Base-by-base conservation (phyloP, 1,140 invertebrate species). In the Aphelinus atriplicis region DNA sequence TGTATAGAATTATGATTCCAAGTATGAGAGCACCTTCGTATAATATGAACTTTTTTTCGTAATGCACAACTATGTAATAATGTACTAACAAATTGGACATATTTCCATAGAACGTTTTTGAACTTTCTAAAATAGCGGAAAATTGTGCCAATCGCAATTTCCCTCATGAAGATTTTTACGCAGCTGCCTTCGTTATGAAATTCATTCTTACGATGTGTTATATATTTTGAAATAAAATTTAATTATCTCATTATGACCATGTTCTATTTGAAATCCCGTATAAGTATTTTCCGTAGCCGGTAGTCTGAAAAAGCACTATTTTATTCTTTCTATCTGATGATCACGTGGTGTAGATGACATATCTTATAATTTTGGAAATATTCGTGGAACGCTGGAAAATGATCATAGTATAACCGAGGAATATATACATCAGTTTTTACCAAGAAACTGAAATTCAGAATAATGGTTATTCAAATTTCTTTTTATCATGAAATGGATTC, bases 151-250 rank as follows among this genome's bases (percentile, higher is more conserved):
- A 53, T 53, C 9, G 4, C 51, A 53, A 53, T 53, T 53, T 4
- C 51, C 4, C 9, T 6, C 4, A 53, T 53, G 51, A 0, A 53
- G 9, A 53, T 45, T 2, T 62, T 43, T 43, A 9, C 7, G 4
- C 4, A 9, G 2, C 42, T 53, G 2, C 26, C 50, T 7, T 42
- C 9, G 57, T 58, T 58, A 60, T 58, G 55, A 60, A 60, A 60
- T 50, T 10, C 6, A 69, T 69, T 48, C 45, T 69, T 42, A 58
- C 46, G 7, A 47, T 69, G 57, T 47, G 53, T 67, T 57, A 69
- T 2, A 26, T 26, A 58, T 4, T 69, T 69, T 69, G 9, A 60
- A 69, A 69, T 69, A 69, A 69, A 69, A 43, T 69, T 60, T 42
- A 2, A 60, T 42, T 10, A 42, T 60, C 3, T 9, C 51, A 55